Evolutionary conservation across 2,113 vertebrate genomes (phyloP), one percentile per base, ranked within the genome.

Genomic region (Cichladusa arquata): DNA sequence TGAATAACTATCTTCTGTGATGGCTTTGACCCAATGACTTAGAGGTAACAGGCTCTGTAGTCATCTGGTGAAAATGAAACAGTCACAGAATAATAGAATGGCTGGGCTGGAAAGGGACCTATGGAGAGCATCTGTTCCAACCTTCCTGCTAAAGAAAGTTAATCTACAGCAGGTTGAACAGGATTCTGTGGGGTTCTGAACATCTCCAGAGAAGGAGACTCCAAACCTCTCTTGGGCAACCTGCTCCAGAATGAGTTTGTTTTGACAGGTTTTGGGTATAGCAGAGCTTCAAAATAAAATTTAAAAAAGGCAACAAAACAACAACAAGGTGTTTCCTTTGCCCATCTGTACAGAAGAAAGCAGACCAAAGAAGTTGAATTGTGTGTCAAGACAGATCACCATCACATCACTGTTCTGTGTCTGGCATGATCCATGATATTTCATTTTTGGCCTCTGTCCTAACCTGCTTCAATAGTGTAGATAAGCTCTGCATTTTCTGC

Each of bases 381-480:
- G 18, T 26, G 5, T 64, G 42, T 73, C 45, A 83, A 44, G 38
- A 64, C 1, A 4, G 18, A 76, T 15, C 34, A 91, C 6, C 7
- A 26, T 40, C 72, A 86, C 34, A 67, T 26, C 53, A 80, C 24
- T 61, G 47, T 23, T 79, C 18, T 40, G 17, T 28, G 23, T 25
- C 33, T 16, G 62, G 23, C 9, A 48, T 17, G 45, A 51, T 42
- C 23, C 18, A 47, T 0, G 22, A 45, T 0, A 14, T 6, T 31
- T 29, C 12, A 24, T 48, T 81, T 89, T 44, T 72, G 84, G 16
- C n/a, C 24, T 53, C 23, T 36, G 36, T 89, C 69, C 96, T 95
- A 95, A 99, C 99, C 99, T 98, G 99, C 97, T 98, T 99, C 99
- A 93, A 99, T 99, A 19, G 97, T 98, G 88, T 99, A 99, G 53